phyloP scores from a whole-genome alignment of 2,888 invertebrate genomes.

The Synanthedon myopaeformis region DNA sequence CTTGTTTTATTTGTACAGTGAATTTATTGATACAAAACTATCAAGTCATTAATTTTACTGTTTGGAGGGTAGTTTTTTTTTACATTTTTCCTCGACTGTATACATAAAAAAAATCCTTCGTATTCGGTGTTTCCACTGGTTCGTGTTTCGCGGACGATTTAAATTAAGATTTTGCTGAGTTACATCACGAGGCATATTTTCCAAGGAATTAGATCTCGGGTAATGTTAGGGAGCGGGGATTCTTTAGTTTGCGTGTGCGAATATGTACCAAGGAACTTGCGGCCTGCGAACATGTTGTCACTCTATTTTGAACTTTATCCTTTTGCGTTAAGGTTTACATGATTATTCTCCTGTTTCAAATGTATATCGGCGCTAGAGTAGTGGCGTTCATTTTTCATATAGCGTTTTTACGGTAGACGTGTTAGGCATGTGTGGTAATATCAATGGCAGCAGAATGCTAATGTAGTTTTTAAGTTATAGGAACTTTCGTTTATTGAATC shows the following conservation, averaged over 20 bases:
- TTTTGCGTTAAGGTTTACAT: not conserved
- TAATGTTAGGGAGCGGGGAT: constrained; percentile 29
- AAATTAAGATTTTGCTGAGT: constrained; percentile 48
- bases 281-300: not conserved
- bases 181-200: constrained; percentile 55
- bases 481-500: not conserved
- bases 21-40: no score
- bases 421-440: constrained; percentile 17
- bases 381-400: constrained; percentile 37
- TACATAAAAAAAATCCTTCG: no score
- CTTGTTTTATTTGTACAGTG: no score
- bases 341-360: not conserved
- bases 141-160: constrained; percentile 28
- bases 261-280: constrained; percentile 7
- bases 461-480: not conserved
- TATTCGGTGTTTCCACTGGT: not conserved
- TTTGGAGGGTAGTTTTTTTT: no score
- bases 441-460: constrained; percentile 1
- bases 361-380: constrained; percentile 13
- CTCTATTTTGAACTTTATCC: not conserved
- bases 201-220: constrained; percentile 48
- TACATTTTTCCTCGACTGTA: no score
- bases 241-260: constrained; percentile 21
- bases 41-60: no score
- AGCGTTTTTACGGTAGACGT: constrained; percentile 26